These are phyloP conservation scores for Phanerotoma sp. DNA, from an alignment of 2,888 invertebrate species.

Conservation along the genomic window DNA sequence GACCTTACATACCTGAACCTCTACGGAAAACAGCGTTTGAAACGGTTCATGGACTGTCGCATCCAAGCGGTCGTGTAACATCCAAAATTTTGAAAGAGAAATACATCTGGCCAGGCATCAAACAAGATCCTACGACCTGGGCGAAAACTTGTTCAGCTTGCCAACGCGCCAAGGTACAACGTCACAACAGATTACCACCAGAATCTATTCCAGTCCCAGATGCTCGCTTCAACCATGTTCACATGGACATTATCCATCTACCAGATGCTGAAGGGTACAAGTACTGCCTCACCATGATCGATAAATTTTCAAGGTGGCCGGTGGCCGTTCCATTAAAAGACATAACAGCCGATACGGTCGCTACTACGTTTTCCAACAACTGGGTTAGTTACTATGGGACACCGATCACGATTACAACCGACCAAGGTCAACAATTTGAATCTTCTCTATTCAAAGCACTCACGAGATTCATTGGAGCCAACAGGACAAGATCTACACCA, in stretches of 20 bases:
- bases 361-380: conserved; percentile 29
- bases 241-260: conserved; percentile 20
- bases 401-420: conserved; percentile 40
- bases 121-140: conserved; percentile 37
- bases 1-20: conserved; percentile 18
- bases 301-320: conserved; percentile 42
- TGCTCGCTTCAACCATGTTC: neutral
- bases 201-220: conserved; percentile 26
- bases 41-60: conserved; percentile 13
- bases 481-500: conserved; percentile 36
- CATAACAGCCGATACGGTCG: conserved; percentile 38
- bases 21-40: conserved; percentile 16
- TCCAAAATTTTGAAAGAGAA: conserved; percentile 28
- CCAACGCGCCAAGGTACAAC: conserved; percentile 40
- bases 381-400: conserved; percentile 45
- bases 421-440: conserved; percentile 42
- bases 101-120: conserved; percentile 38
- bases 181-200: conserved; percentile 35
- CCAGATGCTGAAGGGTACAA: conserved; percentile 31
- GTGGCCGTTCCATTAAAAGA: conserved; percentile 42
- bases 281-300: conserved; percentile 45
- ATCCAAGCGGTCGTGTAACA: conserved; percentile 13
- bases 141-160: conserved; percentile 37
- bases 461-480: conserved; percentile 24
- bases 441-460: conserved; percentile 32